Conservation (phyloP, 2,113 vertebrate genomes). For the Festucalex cinctus region DNA sequence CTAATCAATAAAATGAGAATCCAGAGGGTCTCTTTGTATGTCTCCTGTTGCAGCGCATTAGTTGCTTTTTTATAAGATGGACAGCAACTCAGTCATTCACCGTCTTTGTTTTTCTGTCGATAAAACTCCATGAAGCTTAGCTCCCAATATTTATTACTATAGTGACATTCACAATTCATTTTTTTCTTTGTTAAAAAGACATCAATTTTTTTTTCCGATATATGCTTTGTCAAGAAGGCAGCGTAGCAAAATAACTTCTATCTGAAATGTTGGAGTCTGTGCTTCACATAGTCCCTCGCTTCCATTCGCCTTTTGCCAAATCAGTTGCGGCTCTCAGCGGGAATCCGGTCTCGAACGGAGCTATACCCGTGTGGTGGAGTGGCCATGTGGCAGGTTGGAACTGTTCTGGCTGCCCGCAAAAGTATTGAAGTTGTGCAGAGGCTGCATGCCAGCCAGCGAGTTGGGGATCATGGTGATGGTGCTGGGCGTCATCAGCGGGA, state of each 20-base stretch:
- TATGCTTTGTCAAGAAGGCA: constrained; percentile 67
- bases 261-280: constrained; percentile 60
- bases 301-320: constrained; percentile 12
- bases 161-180: constrained; percentile 76
- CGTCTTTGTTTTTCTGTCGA: constrained; percentile 47
- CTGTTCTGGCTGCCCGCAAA: constrained; percentile 92
- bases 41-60: constrained; percentile 56
- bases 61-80: constrained; percentile 29
- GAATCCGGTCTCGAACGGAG: constrained; percentile 44
- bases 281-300: constrained; percentile 35
- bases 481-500: constrained; percentile 79
- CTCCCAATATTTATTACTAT: constrained; percentile 69
- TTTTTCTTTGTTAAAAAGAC: constrained; percentile 61
- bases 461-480: constrained; percentile 96
- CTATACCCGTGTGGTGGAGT: constrained; percentile 96
- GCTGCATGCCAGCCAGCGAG: constrained; percentile 87
- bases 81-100: constrained; percentile 41
- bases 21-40: not conserved
- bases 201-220: constrained; percentile 48
- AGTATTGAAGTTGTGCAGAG: constrained; percentile 90
- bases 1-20: constrained; percentile 27
- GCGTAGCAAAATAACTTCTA: constrained; percentile 76
- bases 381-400: constrained; percentile 90
- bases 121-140: constrained; percentile 55
- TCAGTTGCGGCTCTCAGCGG: constrained; percentile 8